Conservation (phyloP, 2,113 vertebrate genomes). For the Raphicerus campestris region DNA sequence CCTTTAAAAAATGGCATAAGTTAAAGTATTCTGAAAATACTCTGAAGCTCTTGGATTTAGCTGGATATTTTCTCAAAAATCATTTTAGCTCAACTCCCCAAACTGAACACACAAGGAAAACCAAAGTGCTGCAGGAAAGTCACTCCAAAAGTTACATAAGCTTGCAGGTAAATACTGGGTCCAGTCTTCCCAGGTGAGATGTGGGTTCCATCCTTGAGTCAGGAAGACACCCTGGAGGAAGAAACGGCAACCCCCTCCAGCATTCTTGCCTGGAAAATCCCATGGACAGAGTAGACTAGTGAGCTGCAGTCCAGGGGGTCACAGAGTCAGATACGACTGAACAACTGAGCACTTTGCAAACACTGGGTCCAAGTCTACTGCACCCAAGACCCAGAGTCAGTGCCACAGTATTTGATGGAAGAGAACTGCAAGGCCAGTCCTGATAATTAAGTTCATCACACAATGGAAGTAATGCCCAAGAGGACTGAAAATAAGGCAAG, state of each 20-base stretch:
- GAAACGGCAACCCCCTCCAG: background rate
- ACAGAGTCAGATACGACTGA: background rate
- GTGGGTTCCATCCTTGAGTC: background rate
- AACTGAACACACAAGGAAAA: background rate
- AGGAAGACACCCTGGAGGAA: background rate
- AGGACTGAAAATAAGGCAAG: background rate
- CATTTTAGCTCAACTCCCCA: background rate
- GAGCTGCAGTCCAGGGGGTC: background rate
- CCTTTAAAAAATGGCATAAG: background rate
- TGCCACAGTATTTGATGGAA: background rate
- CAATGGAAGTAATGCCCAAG: background rate
- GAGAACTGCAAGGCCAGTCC: background rate
- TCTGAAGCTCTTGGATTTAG: background rate
- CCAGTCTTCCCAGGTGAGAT: background rate
- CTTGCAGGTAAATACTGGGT: background rate
- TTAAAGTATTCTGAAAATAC: background rate
- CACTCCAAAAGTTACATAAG: background rate
- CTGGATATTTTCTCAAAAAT: background rate
- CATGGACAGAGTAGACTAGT: background rate
- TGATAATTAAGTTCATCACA: background rate
- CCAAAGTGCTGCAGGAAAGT: background rate
- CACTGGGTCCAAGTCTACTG: background rate
- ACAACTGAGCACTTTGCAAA: background rate
- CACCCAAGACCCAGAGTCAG: background rate
- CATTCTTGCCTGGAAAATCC: background rate